A percentile compares a stretch with the other conserved stretches of the same genome.
Conservation (phyloP, 2,113 vertebrate genomes). For the Nibea albiflora region DNA sequence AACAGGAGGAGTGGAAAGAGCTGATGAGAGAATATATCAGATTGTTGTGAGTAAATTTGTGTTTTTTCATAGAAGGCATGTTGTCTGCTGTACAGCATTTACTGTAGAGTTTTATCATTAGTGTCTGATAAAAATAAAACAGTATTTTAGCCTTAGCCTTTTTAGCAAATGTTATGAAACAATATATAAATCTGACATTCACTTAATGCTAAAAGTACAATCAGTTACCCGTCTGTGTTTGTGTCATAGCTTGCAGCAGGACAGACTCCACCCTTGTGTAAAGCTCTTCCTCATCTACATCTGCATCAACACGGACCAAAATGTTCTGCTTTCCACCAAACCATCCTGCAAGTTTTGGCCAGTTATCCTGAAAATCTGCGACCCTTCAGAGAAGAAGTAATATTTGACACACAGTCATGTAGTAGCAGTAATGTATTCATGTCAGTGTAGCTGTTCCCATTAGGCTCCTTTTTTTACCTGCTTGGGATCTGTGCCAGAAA, state of each 20-base stretch:
- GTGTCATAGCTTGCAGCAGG: slow-evolving; percentile 75
- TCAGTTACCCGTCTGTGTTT: slow-evolving; percentile 82
- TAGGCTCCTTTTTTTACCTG: slow-evolving; percentile 67
- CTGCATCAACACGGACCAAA: slow-evolving; percentile 87
- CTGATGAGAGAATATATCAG: slow-evolving; percentile 12
- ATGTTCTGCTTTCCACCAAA: slow-evolving; percentile 85
- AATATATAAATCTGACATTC: not conserved
- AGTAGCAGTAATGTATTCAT: too few relatives aligned
- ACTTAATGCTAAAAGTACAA: not conserved
- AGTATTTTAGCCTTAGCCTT: not conserved
- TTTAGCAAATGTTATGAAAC: not conserved
- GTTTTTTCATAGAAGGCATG: not conserved
- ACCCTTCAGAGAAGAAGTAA: slow-evolving; percentile 79
- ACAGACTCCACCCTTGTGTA: slow-evolving; percentile 83
- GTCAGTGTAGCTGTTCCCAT: not conserved
- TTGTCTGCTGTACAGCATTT: not conserved
- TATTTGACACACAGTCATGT: not conserved
- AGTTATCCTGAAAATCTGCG: slow-evolving; percentile 87
- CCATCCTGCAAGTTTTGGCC: slow-evolving; percentile 91
- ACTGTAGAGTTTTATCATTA: not conserved
- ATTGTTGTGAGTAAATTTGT: not conserved
- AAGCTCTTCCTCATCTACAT: slow-evolving; percentile 81
- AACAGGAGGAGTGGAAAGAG: not conserved
- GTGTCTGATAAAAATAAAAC: too few relatives aligned
- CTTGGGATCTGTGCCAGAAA: slow-evolving; percentile 73